Evolutionary conservation across 2,888 invertebrate species (phyloP), one percentile per base, ranked within the genome.

Genomic region (Linnaemya vulpina): DNA sequence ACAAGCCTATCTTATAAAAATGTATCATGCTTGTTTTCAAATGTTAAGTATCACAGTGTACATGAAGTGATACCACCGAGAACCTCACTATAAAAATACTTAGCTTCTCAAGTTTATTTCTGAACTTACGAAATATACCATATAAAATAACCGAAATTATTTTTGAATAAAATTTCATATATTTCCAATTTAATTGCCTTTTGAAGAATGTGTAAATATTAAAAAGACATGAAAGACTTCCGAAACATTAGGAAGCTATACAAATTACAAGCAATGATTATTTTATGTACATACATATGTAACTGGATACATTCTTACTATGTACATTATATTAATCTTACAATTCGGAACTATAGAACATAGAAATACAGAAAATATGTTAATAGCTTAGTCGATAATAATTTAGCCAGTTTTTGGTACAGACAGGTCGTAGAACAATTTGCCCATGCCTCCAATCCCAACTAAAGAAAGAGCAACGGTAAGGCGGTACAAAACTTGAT

Each of bases 401-500:
- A 15, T 85, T 38, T 85, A 86, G 17, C 84, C 51, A 1, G 71
- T 77, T 63, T 90, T 86, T 68, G 91, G 91, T 49, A 91, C 89
- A 79, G 90, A 89, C 60, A 92, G 86, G 68, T 93, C 87, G 90
- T 77, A 88, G 88, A 91, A 91, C 17, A 92, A 88, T 83, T 92
- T 90, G 11, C 83, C 88, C 86, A 91, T 90, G 83, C 91, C 90
- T 30, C 90, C 91, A 9, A 92, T 9, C 9, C 93, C 93, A 46
- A 92, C 85, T 10, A 90, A 38, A 46, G 90, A 89, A 0, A 93
- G 86, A 0, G 89, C 88, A 38, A 91, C 86, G 1, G 94, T 94
- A 1, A 90, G 13, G 17, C 91, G 90, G 87, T 92, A 94, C 1
- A 94, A 87, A 0, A 94, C 67, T 83, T 91, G 93, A 87, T 94